Evolutionary conservation across 2,797 vertebrate genomes (phyloP), one percentile per base, ranked within the genome.

Genomic region (Gorsachius magnificus): DNA sequence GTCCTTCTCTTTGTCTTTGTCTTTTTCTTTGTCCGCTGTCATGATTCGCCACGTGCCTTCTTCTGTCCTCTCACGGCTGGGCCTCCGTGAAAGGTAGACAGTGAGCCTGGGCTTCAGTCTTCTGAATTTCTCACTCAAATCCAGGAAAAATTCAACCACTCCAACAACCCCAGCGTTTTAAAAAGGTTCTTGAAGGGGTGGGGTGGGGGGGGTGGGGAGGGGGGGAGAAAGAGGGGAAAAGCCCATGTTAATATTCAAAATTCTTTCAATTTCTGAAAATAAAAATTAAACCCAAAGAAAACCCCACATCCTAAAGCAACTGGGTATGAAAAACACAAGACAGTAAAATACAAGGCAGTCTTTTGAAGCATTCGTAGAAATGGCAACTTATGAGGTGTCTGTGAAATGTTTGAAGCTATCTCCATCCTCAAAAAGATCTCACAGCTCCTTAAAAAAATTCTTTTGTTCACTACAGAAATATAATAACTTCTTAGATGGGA

Each of bases 71-170:
- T 99, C 99, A 99, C 99, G 99, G 99, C 99, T 99, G 98, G 99
- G 99, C 99, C 99, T 99, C 99, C 99, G 99, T 99, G 99, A 99
- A 99, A 99, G 99, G 99, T 99, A 99, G 99, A 99, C 99, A 99
- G 99, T 99, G 98, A 99, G 99, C 99, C 99, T 99, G 99, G 99
- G 99, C 99, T 99, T 99, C 99, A 99, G 99, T 99, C 99, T 99
- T 99, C 99, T 99, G 99, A 99, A 99, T 99, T 99, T 99, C 99
- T 98, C 98, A 99, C 98, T 99, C 99, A 99, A 99, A 99, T 99
- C 99, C 99, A 99, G 99, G 99, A 98, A 99, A 99, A 99, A 99
- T 99, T 99, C 98, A 98, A 99, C 99, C 99, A 99, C 99, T 99
- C 99, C 99, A 98, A 98, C 98, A 98, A 99, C 99, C 99, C 99